Percentiles rank a stretch among this genome's conserved stretches.
Evolutionary conservation across 1,140 invertebrate species (phyloP).

Genomic region (Camponotus floridanus): DNA sequence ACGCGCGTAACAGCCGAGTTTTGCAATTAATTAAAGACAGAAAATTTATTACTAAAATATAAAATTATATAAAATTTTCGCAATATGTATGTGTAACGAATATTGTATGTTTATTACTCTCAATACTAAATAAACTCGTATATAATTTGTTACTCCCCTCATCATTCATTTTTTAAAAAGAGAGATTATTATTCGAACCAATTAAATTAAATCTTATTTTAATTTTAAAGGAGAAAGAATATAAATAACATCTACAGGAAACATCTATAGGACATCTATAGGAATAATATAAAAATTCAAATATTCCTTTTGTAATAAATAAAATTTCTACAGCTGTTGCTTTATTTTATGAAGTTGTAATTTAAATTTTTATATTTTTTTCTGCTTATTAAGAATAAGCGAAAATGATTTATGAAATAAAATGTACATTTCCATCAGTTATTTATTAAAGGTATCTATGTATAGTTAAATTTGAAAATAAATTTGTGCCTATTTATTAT

Average conservation of each 20-base stretch:
- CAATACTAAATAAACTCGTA: neutral
- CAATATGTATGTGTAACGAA: too few species aligned
- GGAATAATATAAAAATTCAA: neutral
- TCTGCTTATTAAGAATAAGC: neutral
- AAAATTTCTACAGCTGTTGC: neutral
- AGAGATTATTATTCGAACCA: too few species aligned
- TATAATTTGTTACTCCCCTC: neutral
- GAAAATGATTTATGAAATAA: too few species aligned
- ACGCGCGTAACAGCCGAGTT: neutral
- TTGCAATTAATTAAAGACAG: neutral
- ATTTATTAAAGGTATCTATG: neutral
- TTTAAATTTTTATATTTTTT: neutral
- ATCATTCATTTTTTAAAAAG: neutral
- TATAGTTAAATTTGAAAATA: neutral
- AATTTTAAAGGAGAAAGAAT: neutral
- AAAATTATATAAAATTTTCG: neutral
- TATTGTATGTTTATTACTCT: neutral
- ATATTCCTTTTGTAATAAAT: neutral
- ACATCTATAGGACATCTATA: too few species aligned
- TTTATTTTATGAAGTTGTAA: neutral
- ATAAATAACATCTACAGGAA: neutral
- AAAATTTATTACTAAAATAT: slow-evolving; percentile 8
- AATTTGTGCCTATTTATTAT: neutral
- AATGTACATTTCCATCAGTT: neutral
- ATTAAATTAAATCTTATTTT: too few species aligned